Evolutionary conservation across 2,888 invertebrate genomes (phyloP).

Genomic region (Sicus ferrugineus): DNA sequence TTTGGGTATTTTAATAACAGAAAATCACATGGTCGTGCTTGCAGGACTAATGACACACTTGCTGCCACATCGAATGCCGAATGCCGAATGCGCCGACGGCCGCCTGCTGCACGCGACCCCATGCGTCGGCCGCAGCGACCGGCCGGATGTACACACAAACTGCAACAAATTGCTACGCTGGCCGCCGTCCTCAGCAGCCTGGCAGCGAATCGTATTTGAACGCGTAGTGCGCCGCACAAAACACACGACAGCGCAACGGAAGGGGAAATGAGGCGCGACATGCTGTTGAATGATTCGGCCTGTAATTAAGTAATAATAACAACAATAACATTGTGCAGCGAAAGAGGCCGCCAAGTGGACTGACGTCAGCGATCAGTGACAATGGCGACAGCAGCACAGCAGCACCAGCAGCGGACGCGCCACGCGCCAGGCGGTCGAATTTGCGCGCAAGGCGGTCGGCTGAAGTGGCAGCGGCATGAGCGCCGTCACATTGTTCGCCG

Average conservation of each 20-base stretch:
- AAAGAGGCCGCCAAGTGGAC: background rate
- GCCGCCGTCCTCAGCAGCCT: background rate
- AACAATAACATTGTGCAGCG: background rate
- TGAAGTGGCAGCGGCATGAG: background rate
- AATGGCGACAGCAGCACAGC: background rate
- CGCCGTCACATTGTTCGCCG: background rate
- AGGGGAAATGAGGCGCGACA: slow-evolving; percentile 15
- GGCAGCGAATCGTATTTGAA: background rate
- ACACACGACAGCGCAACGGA: background rate
- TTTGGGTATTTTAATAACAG: slow-evolving; percentile 11
- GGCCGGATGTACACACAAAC: slow-evolving; percentile 15
- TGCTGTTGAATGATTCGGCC: slow-evolving; percentile 6
- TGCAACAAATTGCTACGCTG: slow-evolving; percentile 19
- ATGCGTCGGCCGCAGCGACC: background rate
- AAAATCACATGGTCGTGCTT: background rate
- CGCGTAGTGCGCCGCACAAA: background rate
- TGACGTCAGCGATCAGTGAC: background rate
- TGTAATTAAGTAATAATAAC: slow-evolving; percentile 26
- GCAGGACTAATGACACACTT: slow-evolving; percentile 29
- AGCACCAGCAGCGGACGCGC: background rate
- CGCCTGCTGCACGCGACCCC: background rate
- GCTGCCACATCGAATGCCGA: background rate
- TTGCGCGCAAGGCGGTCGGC: background rate
- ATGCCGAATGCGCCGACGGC: background rate
- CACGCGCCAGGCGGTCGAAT: background rate